Conservation (phyloP, 2,888 invertebrate genomes). For the Melanchra persicariae region DNA sequence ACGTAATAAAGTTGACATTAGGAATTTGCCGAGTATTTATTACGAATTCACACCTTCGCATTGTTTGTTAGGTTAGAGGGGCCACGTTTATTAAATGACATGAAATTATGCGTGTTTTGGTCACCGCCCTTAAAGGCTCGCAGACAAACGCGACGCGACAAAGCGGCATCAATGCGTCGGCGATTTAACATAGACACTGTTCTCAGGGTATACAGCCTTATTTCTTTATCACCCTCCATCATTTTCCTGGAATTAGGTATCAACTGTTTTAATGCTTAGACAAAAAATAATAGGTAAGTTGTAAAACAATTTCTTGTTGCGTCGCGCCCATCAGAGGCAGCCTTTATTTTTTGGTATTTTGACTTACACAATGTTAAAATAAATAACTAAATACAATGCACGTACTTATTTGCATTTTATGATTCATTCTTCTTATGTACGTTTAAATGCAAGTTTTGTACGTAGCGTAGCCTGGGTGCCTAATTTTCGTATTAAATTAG, state of each 20-base stretch:
- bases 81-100: slow-evolving; percentile 23
- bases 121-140: background rate
- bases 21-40: slow-evolving; percentile 58
- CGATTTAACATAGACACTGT: background rate
- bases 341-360: background rate
- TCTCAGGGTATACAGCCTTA: no score
- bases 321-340: background rate
- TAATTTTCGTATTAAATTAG: background rate
- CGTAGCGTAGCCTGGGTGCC: background rate
- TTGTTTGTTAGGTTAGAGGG: slow-evolving; percentile 37
- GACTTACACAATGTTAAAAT: background rate
- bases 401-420: background rate
- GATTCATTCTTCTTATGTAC: slow-evolving; percentile 5
- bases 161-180: no score
- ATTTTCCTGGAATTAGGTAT: no score
- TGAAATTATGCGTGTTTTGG: slow-evolving; percentile 3
- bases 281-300: no score
- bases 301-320: background rate
- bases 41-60: slow-evolving; percentile 59
- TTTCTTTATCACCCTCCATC: no score
- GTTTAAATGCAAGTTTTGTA: slow-evolving; percentile 11
- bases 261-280: background rate
- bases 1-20: slow-evolving; percentile 60
- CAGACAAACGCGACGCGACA: background rate
- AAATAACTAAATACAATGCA: background rate